Base-by-base conservation (phyloP, 2,888 invertebrate genomes). In the Eupeodes latifasciatus region DNA sequence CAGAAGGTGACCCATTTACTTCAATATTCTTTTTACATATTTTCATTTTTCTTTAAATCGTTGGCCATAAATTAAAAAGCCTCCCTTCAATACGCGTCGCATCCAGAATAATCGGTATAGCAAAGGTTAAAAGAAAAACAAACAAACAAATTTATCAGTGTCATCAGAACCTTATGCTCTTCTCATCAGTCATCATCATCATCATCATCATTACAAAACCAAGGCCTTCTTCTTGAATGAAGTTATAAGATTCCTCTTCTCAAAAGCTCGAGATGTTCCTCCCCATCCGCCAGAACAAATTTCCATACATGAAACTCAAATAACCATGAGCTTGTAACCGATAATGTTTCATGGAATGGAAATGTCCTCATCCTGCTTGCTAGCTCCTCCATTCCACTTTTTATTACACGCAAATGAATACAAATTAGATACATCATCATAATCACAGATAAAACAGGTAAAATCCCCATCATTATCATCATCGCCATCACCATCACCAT, bases 401-500 rank as follows among this genome's bases (percentile, higher is more conserved):
- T 47, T 71, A 57, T 72, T 72, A 72, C 72, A 59, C 59, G 34
- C 72, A 72, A 72, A 72, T 72, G 72, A 72, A 72, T 72, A 72
- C 72, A 72, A 72, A 72, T 72, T 72, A 72, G 72, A 59, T 72
- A 72, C 66, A 78, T 78, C 77, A 78, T 78, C 77, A 78, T 78
- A 78, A 78, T 78, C 67, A 67, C 77, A 67, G 59, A 59, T 59
- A 72, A 59, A 72, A 59, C 57, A 47, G 59, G 59, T 59, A 59
- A 72, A 53, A 55, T 55, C 40, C 47, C 66, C 64, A 64, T 40
- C 64, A 40, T 12, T 16, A 40, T 40, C 40, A 40, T 9, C 40
- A 40, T 9, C 12, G n/a, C n/a, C n/a, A n/a, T 2, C 16, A 7
- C 7, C 16, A 16, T 5, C 62, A 62, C 14, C 27, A 40, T 10